Evolutionary conservation across 2,888 invertebrate genomes (phyloP).

Genomic region (Andrena fulva): DNA sequence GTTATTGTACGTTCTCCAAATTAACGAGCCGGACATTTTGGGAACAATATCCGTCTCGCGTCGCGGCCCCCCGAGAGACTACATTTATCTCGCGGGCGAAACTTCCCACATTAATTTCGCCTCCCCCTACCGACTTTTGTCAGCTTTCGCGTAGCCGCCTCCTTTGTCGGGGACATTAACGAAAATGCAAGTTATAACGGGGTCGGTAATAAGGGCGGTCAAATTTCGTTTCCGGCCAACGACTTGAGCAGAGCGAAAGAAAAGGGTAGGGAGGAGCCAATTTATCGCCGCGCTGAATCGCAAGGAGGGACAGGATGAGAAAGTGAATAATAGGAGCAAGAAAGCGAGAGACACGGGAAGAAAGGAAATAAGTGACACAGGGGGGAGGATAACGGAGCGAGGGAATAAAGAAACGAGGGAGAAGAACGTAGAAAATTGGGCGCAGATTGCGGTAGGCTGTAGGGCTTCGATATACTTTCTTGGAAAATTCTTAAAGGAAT

Average conservation of each 20-base stretch:
- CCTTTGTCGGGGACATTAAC: constrained; percentile 60
- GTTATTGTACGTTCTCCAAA: constrained; percentile 3
- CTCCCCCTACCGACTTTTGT: constrained; percentile 30
- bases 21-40: constrained; percentile 35
- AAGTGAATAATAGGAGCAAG: constrained; percentile 44
- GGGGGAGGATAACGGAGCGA: background rate
- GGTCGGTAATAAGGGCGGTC: constrained; percentile 64
- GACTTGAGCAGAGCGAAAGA: constrained; percentile 46
- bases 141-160: constrained; percentile 18
- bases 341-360: constrained; percentile 23
- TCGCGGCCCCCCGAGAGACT: constrained; percentile 22
- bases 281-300: constrained; percentile 63
- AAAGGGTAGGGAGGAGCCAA: constrained; percentile 46
- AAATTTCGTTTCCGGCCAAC: constrained; percentile 52
- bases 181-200: constrained; percentile 70
- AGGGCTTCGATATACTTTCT: background rate
- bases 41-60: constrained; percentile 26
- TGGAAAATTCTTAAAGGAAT: no score
- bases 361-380: constrained; percentile 16
- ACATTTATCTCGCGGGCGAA: constrained; percentile 41
- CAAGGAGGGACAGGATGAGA: constrained; percentile 23
- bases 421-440: background rate
- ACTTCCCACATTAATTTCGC: constrained; percentile 58
- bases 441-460: background rate
- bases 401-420: background rate